These are phyloP conservation scores for Conchocele bisecta DNA, from an alignment of 2,888 invertebrate genomes.

Conservation along the genomic window DNA sequence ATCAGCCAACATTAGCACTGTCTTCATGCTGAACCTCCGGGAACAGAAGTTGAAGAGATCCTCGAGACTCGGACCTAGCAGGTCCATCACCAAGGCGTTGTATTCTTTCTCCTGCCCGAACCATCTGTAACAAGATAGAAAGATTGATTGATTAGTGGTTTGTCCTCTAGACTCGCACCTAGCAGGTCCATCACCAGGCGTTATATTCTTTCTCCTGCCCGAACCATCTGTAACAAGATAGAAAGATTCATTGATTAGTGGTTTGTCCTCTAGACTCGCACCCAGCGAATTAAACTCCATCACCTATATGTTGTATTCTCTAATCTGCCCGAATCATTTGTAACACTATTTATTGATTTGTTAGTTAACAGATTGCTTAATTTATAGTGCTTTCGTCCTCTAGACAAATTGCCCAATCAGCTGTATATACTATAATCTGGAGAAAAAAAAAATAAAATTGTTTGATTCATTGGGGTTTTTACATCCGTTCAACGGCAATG, in stretches of 20 bases:
- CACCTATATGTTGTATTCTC: slow-evolving; percentile 98
- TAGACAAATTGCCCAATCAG: too few species aligned
- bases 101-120: slow-evolving; percentile 94
- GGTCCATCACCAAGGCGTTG: slow-evolving; percentile 99
- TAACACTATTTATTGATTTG: slow-evolving; percentile 18
- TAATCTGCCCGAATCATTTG: slow-evolving; percentile 88
- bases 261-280: slow-evolving; percentile 68
- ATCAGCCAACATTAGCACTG: slow-evolving; percentile 99
- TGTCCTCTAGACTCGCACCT: slow-evolving; percentile 83
- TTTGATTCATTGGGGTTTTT: too few species aligned
- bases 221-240: slow-evolving; percentile 72
- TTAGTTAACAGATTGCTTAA: too few species aligned
- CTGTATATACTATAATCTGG: too few species aligned
- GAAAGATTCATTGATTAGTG: too few species aligned
- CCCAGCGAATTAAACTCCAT: slow-evolving; percentile 99
- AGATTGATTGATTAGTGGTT: too few species aligned
- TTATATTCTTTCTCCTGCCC: slow-evolving; percentile 97
- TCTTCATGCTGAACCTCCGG: slow-evolving; percentile 99
- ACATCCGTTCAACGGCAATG: too few species aligned
- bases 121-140: slow-evolving; percentile 69
- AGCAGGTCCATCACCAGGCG: slow-evolving; percentile 99
- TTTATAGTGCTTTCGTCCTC: too few species aligned
- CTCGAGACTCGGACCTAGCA: slow-evolving; percentile 86
- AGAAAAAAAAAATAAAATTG: too few species aligned
- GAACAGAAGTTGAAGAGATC: slow-evolving; percentile 98